Percentiles rank a stretch among this genome's conserved stretches.
These are phyloP conservation scores for Hydropsyche tenuis DNA, from an alignment of 1,140 invertebrate species.

Conservation along the genomic window DNA sequence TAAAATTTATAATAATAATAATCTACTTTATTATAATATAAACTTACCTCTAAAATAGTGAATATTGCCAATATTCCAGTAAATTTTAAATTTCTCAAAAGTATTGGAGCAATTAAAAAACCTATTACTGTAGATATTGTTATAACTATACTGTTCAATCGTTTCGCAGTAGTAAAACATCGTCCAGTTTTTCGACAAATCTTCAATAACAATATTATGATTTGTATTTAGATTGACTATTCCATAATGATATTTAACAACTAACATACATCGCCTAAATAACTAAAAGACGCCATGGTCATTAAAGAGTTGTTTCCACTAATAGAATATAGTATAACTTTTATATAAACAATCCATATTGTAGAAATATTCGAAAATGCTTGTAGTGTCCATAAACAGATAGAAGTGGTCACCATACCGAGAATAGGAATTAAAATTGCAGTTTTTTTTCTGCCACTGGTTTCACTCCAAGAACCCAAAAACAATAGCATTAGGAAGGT, in stretches of 20 bases:
- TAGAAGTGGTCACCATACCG: constrained; percentile 33
- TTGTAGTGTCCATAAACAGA: constrained; percentile 21
- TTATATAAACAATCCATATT: constrained; percentile 27
- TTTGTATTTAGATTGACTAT: not conserved
- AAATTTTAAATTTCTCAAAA: constrained; percentile 30
- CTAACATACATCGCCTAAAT: constrained; percentile 42
- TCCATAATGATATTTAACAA: not conserved
- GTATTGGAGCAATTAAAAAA: constrained; percentile 22
- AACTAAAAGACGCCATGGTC: constrained; percentile 36
- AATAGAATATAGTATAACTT: constrained; percentile 29
- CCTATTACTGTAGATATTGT: constrained; percentile 31
- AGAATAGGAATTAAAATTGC: constrained; percentile 32
- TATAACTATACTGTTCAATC: constrained; percentile 34
- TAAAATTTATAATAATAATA: not conserved
- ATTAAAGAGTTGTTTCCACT: constrained; percentile 29
- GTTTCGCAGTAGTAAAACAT: constrained; percentile 34
- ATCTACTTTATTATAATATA: constrained; percentile 5
- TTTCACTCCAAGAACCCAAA: constrained; percentile 41
- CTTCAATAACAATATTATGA: constrained; percentile 20
- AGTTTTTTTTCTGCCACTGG: constrained; percentile 38
- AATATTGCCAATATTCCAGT: constrained; percentile 28
- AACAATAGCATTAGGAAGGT: constrained; percentile 35
- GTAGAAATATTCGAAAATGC: constrained; percentile 27
- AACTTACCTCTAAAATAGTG: constrained; percentile 14
- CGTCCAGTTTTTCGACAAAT: constrained; percentile 42